These are phyloP conservation scores for Tanypteryx hageni DNA, from an alignment of 2,888 invertebrate species.

Conservation along the genomic window DNA sequence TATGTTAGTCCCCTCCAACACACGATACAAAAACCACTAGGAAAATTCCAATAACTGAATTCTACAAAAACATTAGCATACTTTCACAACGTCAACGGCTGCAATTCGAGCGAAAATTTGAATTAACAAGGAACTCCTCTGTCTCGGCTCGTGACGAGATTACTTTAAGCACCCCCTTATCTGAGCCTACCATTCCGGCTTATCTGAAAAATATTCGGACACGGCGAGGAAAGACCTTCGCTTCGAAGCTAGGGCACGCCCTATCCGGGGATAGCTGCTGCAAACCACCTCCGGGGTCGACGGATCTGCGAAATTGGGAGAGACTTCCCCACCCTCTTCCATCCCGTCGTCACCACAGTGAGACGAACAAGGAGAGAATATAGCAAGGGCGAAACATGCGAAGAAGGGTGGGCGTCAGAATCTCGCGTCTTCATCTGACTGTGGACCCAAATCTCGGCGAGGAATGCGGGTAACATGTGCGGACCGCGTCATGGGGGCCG, in stretches of 20 bases:
- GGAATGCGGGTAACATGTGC: constrained; percentile 10
- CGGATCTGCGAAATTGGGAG: constrained; percentile 16
- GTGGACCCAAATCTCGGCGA: constrained; percentile 47
- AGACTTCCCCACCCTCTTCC: background rate
- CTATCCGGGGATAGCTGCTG: background rate
- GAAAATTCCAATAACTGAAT: background rate
- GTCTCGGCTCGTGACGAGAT: constrained; percentile 37
- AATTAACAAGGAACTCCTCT: constrained; percentile 19
- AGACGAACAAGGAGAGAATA: background rate
- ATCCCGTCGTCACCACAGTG: background rate
- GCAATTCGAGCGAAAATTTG: background rate
- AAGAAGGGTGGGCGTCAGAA: constrained; percentile 14
- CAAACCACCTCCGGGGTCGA: background rate
- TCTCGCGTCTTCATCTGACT: constrained; percentile 47
- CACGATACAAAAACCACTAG: background rate
- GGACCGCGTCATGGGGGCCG: constrained; percentile 39
- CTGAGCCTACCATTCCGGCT: background rate
- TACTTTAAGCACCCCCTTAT: constrained; percentile 30
- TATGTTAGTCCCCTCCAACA: no score
- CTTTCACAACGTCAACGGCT: background rate
- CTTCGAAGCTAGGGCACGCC: constrained; percentile 36
- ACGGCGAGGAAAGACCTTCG: background rate
- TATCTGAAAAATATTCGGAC: constrained; percentile 57
- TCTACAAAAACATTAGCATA: background rate
- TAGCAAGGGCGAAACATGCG: background rate